phyloP scores from a whole-genome alignment of 2,113 vertebrate species.

The Ancistrus triradiatus region DNA sequence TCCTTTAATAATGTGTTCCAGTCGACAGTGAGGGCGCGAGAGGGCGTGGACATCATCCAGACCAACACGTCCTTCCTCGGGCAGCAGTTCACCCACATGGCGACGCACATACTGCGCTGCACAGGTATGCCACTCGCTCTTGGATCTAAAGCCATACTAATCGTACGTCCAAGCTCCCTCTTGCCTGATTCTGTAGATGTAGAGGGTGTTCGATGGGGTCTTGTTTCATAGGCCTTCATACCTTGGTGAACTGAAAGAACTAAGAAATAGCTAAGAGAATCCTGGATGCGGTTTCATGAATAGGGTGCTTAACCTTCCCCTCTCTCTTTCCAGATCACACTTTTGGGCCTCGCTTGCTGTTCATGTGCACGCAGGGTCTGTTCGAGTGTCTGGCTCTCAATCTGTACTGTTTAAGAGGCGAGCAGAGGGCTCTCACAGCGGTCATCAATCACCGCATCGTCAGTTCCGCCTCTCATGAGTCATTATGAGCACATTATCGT shows the following conservation, averaged over 20 bases:
- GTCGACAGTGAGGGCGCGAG: conserved; percentile 80
- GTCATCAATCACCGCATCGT: conserved; percentile 90
- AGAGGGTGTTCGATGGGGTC: no score
- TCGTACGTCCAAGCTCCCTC: no score
- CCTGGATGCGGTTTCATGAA: no score
- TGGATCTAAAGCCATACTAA: no score
- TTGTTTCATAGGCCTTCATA: no score
- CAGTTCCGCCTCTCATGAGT: conserved; percentile 43
- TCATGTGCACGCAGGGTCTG: conserved; percentile 84
- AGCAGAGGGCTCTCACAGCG: conserved; percentile 78
- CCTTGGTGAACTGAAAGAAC: no score
- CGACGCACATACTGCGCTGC: conserved; percentile 82
- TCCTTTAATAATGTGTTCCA: conserved; percentile 46
- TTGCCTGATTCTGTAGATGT: no score
- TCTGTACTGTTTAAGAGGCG: conserved; percentile 82
- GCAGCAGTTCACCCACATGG: conserved; percentile 80
- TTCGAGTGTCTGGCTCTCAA: conserved; percentile 89
- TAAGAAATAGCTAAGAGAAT: no score
- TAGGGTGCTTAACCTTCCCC: not conserved
- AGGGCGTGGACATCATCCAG: conserved; percentile 80
- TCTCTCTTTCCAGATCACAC: conserved; percentile 72
- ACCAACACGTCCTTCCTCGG: conserved; percentile 86
- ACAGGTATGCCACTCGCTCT: conserved; percentile 61
- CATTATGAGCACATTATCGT: not conserved
- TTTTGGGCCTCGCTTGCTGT: conserved; percentile 79